Evolutionary conservation across 2,888 invertebrate genomes (phyloP).

Genomic region (Furcula furcula): DNA sequence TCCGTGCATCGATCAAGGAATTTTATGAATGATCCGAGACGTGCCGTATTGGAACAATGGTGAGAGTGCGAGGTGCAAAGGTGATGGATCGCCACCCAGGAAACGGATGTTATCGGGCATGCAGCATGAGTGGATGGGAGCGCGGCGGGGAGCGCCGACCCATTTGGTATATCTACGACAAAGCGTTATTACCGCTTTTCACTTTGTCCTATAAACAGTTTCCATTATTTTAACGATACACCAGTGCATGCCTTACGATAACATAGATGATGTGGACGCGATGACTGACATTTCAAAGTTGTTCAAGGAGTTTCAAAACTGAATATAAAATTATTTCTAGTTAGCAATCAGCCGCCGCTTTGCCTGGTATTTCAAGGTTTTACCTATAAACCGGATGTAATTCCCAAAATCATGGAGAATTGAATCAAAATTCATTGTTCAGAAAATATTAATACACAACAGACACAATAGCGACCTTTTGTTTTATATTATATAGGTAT

Average conservation of each 20-base stretch:
- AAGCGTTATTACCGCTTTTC: slow-evolving; percentile 28
- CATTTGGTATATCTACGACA: slow-evolving; percentile 36
- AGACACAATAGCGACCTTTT: no score
- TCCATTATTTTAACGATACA: slow-evolving; percentile 20
- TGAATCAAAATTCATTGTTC: no score
- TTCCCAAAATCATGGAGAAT: no score
- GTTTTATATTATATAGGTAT: no score
- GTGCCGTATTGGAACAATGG: slow-evolving; percentile 53
- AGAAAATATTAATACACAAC: no score
- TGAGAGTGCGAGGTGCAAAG: slow-evolving; percentile 51
- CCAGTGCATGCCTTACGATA: background rate
- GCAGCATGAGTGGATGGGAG: slow-evolving; percentile 37
- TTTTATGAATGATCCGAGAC: slow-evolving; percentile 30
- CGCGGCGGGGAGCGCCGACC: slow-evolving; percentile 48
- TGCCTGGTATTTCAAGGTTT: no score
- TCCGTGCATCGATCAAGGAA: slow-evolving; percentile 14
- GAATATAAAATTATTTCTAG: no score
- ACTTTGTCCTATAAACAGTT: slow-evolving; percentile 20
- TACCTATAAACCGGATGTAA: no score
- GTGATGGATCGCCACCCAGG: slow-evolving; percentile 59
- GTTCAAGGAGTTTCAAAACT: no score
- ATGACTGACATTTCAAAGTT: background rate
- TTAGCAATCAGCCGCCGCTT: no score
- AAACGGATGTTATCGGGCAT: slow-evolving; percentile 56
- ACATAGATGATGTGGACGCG: background rate